Base-by-base conservation (phyloP, 1,140 invertebrate species). In the Caenorhabditis latens region DNA sequence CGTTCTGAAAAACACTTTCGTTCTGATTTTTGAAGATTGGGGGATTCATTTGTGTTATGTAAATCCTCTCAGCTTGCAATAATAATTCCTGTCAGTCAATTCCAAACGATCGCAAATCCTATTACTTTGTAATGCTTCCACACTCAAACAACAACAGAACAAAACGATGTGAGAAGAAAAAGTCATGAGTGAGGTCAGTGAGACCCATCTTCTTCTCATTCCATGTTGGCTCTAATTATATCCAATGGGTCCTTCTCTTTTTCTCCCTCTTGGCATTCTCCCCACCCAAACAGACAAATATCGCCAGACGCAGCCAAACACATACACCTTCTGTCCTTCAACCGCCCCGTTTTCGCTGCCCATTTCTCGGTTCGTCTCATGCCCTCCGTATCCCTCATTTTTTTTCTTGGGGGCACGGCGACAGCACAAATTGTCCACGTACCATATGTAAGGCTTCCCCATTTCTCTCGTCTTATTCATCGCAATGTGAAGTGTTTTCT, bases 151-250 rank as follows among this genome's bases (percentile, higher is more conserved):
- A 43, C 46, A 79, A 50, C 11, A 71, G 16, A 4, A 24, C 71
- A 79, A 13, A 79, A 79, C 46, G 21, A 42, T 19, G 71, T 63
- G 19, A 79, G 46, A 79, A 53, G 71, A 53, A 50, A 53, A 71
- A 79, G 43, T 79, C 71, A 79, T 53, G 71, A 79, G 71, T 0
- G 32, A 32, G 46, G 71, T 63, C 61, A 63, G 61, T 32, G 71
- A 14, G 8, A 8, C 67, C 43, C 71, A 79, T 79, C 71, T 79
- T 79, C 71, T 32, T 79, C 71, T 79, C 71, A 79, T 79, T 79
- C 71, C 71, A 79, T 79, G 71, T 79, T 79, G 71, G 71, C 71
- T 79, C 71, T 79, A 79, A 79, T 79, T 79, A 79, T 79, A 79
- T 79, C 71, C 71, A 79, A 53, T 79, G 40, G 71, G 71, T 50